phyloP scores from a whole-genome alignment of 2,888 invertebrate species.

The Allacma fusca region DNA sequence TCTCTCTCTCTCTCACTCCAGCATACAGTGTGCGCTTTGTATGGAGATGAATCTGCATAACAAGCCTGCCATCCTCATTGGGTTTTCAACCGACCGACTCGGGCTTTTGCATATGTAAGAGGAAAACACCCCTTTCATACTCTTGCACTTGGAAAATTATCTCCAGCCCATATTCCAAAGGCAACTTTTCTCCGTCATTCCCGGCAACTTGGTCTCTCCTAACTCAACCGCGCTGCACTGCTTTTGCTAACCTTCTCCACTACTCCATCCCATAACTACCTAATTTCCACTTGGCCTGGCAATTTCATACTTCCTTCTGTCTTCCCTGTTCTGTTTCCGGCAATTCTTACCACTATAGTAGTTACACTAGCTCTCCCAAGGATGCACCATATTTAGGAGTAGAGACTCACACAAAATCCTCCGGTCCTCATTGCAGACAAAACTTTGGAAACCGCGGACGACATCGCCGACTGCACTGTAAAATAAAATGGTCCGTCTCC shows the following conservation, averaged over 20 bases:
- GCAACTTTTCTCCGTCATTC: constrained; percentile 37
- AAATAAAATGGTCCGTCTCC: neutral
- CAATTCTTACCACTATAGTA: constrained; percentile 36
- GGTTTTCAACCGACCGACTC: constrained; percentile 41
- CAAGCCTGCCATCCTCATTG: constrained; percentile 46
- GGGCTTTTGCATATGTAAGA: constrained; percentile 47
- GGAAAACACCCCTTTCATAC: constrained; percentile 46
- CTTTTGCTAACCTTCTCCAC: constrained; percentile 33
- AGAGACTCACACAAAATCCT: neutral
- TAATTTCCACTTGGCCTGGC: constrained; percentile 51
- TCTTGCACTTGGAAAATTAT: constrained; percentile 49
- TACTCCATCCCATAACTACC: constrained; percentile 44
- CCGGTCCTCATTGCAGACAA: neutral
- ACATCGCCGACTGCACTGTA: neutral
- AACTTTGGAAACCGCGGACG: neutral
- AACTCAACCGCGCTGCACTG: constrained; percentile 31
- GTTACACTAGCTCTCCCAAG: neutral
- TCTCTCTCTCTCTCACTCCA: constrained; percentile 33
- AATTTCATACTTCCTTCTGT: constrained; percentile 48
- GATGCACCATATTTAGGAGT: neutral
- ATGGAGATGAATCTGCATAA: constrained; percentile 52
- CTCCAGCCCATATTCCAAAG: constrained; percentile 47
- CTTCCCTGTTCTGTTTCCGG: constrained; percentile 40
- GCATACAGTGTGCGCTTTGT: constrained; percentile 36
- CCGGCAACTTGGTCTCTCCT: constrained; percentile 11